phyloP scores from a whole-genome alignment of 1,140 invertebrate species.

The Drosophila punjabiensis region DNA sequence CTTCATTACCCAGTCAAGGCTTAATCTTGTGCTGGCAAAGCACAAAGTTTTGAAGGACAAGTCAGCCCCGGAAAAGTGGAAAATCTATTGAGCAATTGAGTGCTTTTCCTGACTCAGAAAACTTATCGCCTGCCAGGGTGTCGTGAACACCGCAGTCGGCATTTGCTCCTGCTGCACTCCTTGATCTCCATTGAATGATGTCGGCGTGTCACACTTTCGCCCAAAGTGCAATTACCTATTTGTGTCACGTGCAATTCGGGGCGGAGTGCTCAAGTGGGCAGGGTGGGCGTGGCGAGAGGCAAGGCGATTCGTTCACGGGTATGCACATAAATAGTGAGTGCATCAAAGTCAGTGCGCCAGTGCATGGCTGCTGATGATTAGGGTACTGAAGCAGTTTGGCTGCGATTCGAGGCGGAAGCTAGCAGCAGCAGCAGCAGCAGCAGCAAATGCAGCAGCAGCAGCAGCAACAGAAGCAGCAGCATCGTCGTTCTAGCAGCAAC shows the following conservation, averaged over 20 bases:
- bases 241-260: slow-evolving; percentile 64
- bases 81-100: slow-evolving; percentile 37
- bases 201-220: slow-evolving; percentile 40
- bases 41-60: slow-evolving; percentile 2
- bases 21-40: background rate
- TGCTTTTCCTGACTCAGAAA: slow-evolving; percentile 40
- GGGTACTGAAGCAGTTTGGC: slow-evolving; percentile 65
- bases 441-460: background rate
- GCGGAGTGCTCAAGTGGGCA: slow-evolving; percentile 1
- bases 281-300: slow-evolving; percentile 31
- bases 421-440: background rate
- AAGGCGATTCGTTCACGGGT: slow-evolving; percentile 6
- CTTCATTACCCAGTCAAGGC: slow-evolving; percentile 25
- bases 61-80: slow-evolving; percentile 10
- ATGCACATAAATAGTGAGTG: slow-evolving; percentile 64
- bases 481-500: slow-evolving; percentile 8
- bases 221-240: slow-evolving; percentile 73
- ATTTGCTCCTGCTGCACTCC: slow-evolving; percentile 10
- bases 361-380: slow-evolving; percentile 64
- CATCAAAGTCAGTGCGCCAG: slow-evolving; percentile 63
- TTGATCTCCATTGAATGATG: slow-evolving; percentile 45
- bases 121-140: slow-evolving; percentile 43
- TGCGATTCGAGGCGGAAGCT: slow-evolving; percentile 30
- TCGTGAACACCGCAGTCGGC: slow-evolving; percentile 22
- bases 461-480: background rate